phyloP scores from a whole-genome alignment of 2,113 vertebrate species.

The Taurulus bubalis region DNA sequence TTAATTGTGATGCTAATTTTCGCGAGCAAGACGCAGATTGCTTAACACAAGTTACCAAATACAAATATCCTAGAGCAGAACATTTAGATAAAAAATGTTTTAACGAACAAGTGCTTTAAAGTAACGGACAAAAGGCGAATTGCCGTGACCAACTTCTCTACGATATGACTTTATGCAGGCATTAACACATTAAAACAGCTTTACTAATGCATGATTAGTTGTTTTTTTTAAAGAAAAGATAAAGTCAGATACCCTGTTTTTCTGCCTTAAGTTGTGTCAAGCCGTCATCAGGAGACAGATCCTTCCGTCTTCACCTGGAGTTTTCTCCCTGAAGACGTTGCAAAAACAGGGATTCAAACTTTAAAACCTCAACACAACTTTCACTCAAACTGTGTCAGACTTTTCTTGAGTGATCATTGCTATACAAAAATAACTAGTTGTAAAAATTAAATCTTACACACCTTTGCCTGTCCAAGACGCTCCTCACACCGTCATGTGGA shows the following conservation, averaged over 20 bases:
- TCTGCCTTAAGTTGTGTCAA: constrained; percentile 19
- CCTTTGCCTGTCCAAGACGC: constrained; percentile 44
- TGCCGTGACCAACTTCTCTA: neutral
- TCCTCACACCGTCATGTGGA: constrained; percentile 47
- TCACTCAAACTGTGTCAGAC: neutral
- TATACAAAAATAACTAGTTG: neutral
- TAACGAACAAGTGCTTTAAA: neutral
- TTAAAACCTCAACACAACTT: constrained; percentile 25
- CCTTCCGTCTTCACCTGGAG: neutral
- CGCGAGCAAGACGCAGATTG: neutral
- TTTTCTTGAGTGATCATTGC: neutral
- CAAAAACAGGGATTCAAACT: constrained; percentile 45
- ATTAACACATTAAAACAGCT: neutral
- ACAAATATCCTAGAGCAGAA: neutral
- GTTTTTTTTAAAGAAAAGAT: neutral
- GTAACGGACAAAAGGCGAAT: neutral
- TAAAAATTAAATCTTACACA: constrained; percentile 20
- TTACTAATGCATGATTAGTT: neutral
- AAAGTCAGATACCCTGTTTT: constrained; percentile 54
- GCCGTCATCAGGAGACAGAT: constrained; percentile 29
- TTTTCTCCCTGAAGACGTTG: constrained; percentile 30
- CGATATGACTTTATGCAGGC: no score
- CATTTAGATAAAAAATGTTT: neutral
- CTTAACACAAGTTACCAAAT: neutral
- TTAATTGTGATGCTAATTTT: neutral